These are phyloP conservation scores for Zaprionus capensis DNA, from an alignment of 1,140 invertebrate genomes.

Conservation along the genomic window DNA sequence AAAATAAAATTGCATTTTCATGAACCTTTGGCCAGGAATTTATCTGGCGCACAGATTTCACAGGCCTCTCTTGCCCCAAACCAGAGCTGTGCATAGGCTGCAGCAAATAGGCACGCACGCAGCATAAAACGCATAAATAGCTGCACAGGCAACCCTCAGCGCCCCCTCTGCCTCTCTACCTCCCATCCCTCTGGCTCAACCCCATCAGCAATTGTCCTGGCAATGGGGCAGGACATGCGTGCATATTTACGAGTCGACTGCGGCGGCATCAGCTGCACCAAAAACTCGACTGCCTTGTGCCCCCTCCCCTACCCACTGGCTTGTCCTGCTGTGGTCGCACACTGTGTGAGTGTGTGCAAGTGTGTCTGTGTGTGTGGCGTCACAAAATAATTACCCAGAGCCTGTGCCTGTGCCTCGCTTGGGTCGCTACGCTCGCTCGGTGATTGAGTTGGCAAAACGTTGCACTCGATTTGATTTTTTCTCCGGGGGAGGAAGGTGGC, in stretches of 20 bases:
- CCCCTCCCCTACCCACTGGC: conserved; percentile 12
- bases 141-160: conserved; percentile 46
- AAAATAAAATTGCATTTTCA: conserved; percentile 84
- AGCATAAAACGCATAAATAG: conserved; percentile 81
- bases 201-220: conserved; percentile 49
- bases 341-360: not conserved
- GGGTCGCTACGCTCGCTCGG: conserved; percentile 36
- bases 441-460: conserved; percentile 81
- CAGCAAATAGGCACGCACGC: conserved; percentile 71
- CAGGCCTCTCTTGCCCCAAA: conserved; percentile 6
- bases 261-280: conserved; percentile 78
- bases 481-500: conserved; percentile 6
- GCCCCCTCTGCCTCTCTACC: not conserved
- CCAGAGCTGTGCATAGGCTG: conserved; percentile 12
- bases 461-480: conserved; percentile 80
- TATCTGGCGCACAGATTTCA: conserved; percentile 79
- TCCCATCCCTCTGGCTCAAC: conserved; percentile 1
- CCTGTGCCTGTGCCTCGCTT: conserved; percentile 32
- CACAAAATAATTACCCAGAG: conserved; percentile 82
- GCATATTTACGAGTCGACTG: conserved; percentile 80
- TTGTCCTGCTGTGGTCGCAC: conserved; percentile 24
- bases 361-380: conserved; percentile 44
- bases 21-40: conserved; percentile 78
- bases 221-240: conserved; percentile 72
- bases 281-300: conserved; percentile 73